Evolutionary conservation across 2,888 invertebrate genomes (phyloP).

Genomic region (Thumatha senex): DNA sequence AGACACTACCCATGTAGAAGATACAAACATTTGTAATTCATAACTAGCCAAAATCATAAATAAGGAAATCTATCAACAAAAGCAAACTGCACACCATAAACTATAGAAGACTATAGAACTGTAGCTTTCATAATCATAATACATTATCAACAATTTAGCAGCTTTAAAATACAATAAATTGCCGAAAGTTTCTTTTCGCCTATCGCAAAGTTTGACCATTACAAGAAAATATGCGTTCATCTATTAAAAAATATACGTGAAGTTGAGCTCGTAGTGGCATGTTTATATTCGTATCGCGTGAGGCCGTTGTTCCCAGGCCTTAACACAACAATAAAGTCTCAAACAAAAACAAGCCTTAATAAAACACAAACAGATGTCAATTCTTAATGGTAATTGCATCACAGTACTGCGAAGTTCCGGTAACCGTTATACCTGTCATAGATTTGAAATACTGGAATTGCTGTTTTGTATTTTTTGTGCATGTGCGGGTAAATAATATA

Average conservation of each 20-base stretch:
- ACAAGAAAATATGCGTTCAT: slow-evolving; percentile 75
- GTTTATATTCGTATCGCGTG: slow-evolving; percentile 71
- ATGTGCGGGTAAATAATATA: slow-evolving; percentile 41
- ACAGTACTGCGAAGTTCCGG: slow-evolving; percentile 48
- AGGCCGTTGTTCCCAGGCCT: slow-evolving; percentile 40
- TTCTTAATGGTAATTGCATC: slow-evolving; percentile 35
- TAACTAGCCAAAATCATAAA: too few relatives aligned
- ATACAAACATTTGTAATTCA: too few relatives aligned
- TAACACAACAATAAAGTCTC: slow-evolving; percentile 28
- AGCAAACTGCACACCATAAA: slow-evolving; percentile 8
- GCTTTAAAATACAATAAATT: slow-evolving; percentile 58
- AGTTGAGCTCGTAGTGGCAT: slow-evolving; percentile 54
- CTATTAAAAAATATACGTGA: slow-evolving; percentile 71
- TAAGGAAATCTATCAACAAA: slow-evolving; percentile 2
- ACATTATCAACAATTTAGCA: slow-evolving; percentile 39
- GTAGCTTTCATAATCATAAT: slow-evolving; percentile 24
- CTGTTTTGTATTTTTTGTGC: slow-evolving; percentile 39
- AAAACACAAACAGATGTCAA: slow-evolving; percentile 44
- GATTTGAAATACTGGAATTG: slow-evolving; percentile 62
- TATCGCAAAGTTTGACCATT: slow-evolving; percentile 74
- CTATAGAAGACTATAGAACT: too few relatives aligned
- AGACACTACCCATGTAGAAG: too few relatives aligned
- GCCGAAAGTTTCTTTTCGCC: slow-evolving; percentile 52
- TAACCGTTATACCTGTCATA: slow-evolving; percentile 63
- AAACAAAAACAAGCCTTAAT: slow-evolving; percentile 51